Evolutionary conservation across 2,888 invertebrate genomes (phyloP), one percentile per base, ranked within the genome.

Genomic region (Eumerus sabulonum): DNA sequence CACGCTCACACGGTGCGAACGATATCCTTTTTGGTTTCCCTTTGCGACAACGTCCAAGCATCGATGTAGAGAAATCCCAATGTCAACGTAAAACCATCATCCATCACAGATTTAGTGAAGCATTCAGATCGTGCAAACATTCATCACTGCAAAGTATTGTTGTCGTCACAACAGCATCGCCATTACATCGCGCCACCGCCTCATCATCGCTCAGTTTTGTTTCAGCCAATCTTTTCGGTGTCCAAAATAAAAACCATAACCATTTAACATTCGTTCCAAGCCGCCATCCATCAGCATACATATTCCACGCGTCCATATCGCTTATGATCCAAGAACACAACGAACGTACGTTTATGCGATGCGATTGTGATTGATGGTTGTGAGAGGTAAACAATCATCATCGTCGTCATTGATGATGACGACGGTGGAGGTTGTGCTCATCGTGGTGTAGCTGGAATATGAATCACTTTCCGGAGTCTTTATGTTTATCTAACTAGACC

Each of bases 101-200:
- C 77, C 72, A 73, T 77, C 77, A 77, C 48, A 62, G 71, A 77
- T 72, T 77, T 77, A 72, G 67, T 73, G 72, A 57, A 77, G 72
- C 72, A 67, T 73, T 72, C 51, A 50, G 66, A 67, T 47, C 53
- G 72, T 63, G 59, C 77, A 63, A 73, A 68, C 72, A 77, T 77
- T 77, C 73, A 73, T 77, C 77, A 67, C 57, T 14, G 56, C 17
- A 18, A 48, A 50, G 62, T 45, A 68, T 62, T 68, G 56, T 57
- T 57, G 40, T 57, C 48, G 16, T 57, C 44, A 14, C 35, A 27
- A 27, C 3, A 2, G 27, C 27, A 7, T 27, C 27, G 7, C 27
- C 27, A 27, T 27, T 27, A 27, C 7, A 27, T 7, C 27, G 27
- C 51, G 17, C 35, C 38, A 19, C 19, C 19, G 14, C 57, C 40